These are phyloP conservation scores for Nasonovia ribisnigri DNA, from an alignment of 2,888 invertebrate species.

Conservation along the genomic window DNA sequence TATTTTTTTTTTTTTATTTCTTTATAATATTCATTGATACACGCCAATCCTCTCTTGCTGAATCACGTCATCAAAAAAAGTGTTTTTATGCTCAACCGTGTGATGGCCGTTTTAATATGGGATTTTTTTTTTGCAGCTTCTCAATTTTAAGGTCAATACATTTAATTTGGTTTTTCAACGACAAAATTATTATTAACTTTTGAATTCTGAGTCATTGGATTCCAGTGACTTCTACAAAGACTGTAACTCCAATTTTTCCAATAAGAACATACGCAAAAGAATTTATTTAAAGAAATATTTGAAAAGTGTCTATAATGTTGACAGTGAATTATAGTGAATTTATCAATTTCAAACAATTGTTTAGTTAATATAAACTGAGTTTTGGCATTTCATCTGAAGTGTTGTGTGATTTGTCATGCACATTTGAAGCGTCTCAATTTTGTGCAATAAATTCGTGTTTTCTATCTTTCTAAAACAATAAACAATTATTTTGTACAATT, in stretches of 20 bases:
- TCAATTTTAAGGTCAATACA: neutral
- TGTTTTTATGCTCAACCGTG: neutral
- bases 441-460: neutral
- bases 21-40: too few species aligned
- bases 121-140: slow-evolving; percentile 22
- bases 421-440: neutral
- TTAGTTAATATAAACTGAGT: neutral
- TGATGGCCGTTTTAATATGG: neutral
- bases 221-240: neutral
- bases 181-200: neutral
- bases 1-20: too few species aligned
- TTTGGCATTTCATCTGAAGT: slow-evolving; percentile 5
- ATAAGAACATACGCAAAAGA: too few species aligned
- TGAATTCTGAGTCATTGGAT: neutral
- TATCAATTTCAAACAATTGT: neutral
- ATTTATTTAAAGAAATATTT: neutral
- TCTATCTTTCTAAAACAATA: slow-evolving; percentile 48
- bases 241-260: neutral
- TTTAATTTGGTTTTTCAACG: slow-evolving; percentile 22
- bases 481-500: too few species aligned
- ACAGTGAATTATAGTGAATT: too few species aligned
- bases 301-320: too few species aligned
- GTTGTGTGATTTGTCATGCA: neutral
- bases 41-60: too few species aligned
- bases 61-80: too few species aligned